Evolutionary conservation across 2,113 vertebrate genomes (phyloP), one percentile per base, ranked within the genome.

Genomic region (Catharus bicknelli): DNA sequence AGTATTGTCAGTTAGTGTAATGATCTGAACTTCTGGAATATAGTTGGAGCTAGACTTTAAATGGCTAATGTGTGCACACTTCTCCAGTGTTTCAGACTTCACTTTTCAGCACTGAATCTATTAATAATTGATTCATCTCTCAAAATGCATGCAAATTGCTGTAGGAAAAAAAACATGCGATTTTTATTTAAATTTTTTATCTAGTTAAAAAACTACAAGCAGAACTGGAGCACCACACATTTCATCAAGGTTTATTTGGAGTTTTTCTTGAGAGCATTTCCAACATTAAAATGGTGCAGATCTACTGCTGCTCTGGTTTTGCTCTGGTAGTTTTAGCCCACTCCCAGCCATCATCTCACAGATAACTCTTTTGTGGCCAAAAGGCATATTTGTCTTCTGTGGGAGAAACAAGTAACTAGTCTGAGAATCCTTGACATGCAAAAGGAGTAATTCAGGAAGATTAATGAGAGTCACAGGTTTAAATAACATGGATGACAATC

Each of bases 321-420:
- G 25, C 51, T 93, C 34, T 51, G 50, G 4, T 51, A 32, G 48
- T 27, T 26, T 67, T 55, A 59, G 53, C 27, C 72, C 17, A 8
- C 11, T 85, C 25, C 15, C n/a, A 81, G 1, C 68, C 45, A 25
- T 57, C 13, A 32, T 50, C 38, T 84, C 61, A 54, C 55, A 74
- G 45, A 42, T 57, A 76, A 45, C 66, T 5, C 2, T 61, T 67
- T 36, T 69, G 38, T 81, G 47, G 36, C 64, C n/a, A 36, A 76
- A 68, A 83, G 23, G 10, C 30, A 11, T 13, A 32, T 34, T 72
- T 1, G 0, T 13, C 34, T 86, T 90, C 34, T 1, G 0, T 19
- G 43, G 30, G 50, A 68, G 45, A 83, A 96, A 40, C 45, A 77
- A 63, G 15, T 83, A 83, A 63, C 43, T 43, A 51, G n/a, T 57